Base-by-base conservation (phyloP, 2,888 invertebrate genomes). In the Rhaphigaster nebulosa region DNA sequence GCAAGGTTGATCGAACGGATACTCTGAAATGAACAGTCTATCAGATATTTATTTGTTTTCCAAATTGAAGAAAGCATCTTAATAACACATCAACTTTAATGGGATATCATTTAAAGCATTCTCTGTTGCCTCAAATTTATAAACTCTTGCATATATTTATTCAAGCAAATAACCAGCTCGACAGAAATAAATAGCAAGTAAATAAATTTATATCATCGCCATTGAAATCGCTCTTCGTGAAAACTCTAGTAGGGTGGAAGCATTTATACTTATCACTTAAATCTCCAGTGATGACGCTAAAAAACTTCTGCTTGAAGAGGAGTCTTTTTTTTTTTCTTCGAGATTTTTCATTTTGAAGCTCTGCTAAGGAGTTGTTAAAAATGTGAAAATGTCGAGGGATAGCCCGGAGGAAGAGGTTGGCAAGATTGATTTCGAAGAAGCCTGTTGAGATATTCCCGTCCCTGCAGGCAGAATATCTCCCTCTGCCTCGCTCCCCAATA, bases 391-490 rank as follows among this genome's bases (percentile, higher is more conserved):
- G 45, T 89, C 60, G 29, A 45, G 65, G n/a, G 12, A 89, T n/a
- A 56, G 29, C 41, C 60, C 56, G 50, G 65, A 60, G 89, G 45
- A 89, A 29, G 56, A 45, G 41, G 8, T 10, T 89, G 20, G n/a
- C 38, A 70, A 34, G 60, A 84, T 84, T 84, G 84, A 50, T 84
- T 84, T 84, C 15, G 8, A 50, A 45, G 45, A 45, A 50, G 15
- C 84, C 84, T 84, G n/a, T 84, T 84, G 18, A 84, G 84, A 84
- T 84, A 84, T 84, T 84, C n/a, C n/a, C 84, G 13, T 45, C 45
- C 84, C 84, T 50, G 13, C 26, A 45, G 80, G 41, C 80, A 13
- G 38, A 23, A 41, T 34, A 23, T 23, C 41, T n/a, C 84, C n/a
- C 45, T 13, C n/a, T 23, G 1, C 45, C 26, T 26, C 84, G 1